These are phyloP conservation scores for Rambutsinella grinnellia DNA, from an alignment of 2,888 invertebrate genomes.

Conservation along the genomic window DNA sequence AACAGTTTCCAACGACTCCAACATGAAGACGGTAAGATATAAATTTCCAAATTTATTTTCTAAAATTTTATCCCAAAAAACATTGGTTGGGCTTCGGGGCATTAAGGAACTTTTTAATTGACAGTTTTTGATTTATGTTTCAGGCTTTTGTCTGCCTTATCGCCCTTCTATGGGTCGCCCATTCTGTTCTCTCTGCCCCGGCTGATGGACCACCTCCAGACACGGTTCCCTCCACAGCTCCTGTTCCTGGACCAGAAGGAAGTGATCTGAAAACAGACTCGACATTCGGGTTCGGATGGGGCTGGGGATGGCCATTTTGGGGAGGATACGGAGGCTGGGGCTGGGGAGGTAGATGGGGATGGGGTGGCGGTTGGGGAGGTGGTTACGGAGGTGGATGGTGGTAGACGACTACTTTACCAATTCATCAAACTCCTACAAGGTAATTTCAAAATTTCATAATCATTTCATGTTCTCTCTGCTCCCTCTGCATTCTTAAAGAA, in stretches of 20 bases:
- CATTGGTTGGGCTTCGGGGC: neutral
- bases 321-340: neutral
- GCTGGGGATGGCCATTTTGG: constrained; percentile 15
- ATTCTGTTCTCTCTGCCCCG: constrained; percentile 4
- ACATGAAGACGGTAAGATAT: constrained; percentile 34
- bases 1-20: too few relatives aligned
- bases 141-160: neutral
- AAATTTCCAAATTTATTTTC: too few relatives aligned
- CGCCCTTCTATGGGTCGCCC: neutral
- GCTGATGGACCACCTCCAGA: neutral
- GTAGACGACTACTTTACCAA: constrained; percentile 1
- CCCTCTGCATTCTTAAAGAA: too few relatives aligned
- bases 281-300: constrained; percentile 14
- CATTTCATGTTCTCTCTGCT: too few relatives aligned
- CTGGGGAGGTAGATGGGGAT: constrained; percentile 5
- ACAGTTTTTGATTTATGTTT: neutral
- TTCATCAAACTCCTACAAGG: too few relatives aligned
- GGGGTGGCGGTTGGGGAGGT: constrained; percentile 16
- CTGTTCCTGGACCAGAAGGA: constrained; percentile 1
- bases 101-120: neutral
- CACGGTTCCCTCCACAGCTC: neutral
- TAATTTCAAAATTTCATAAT: too few relatives aligned
- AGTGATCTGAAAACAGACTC: constrained; percentile 12
- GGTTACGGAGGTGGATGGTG: constrained; percentile 19
- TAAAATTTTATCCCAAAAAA: neutral